Percentiles rank a stretch among this genome's conserved stretches.
These are phyloP conservation scores for Andricus quercusramuli DNA, from an alignment of 2,888 invertebrate genomes.

Conservation along the genomic window DNA sequence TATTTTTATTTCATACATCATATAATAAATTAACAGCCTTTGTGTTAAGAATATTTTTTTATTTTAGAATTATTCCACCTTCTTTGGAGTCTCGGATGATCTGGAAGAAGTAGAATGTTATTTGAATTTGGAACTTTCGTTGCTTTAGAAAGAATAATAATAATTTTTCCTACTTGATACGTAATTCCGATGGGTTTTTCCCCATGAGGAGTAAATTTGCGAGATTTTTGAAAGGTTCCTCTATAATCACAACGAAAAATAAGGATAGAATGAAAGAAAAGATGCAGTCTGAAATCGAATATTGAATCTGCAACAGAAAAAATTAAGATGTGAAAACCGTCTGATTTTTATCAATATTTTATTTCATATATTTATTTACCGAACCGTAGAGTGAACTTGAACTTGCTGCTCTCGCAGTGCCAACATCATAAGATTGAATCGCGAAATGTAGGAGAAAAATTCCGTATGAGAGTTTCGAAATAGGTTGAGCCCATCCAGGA, in stretches of 20 bases:
- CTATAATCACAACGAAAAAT: background rate
- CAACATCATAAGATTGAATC: slow-evolving; percentile 63
- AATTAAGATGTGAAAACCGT: background rate
- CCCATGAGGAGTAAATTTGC: slow-evolving; percentile 9
- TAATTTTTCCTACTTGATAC: background rate
- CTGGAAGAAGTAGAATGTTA: slow-evolving; percentile 8
- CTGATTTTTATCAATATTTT: background rate
- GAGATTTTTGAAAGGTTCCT: slow-evolving; percentile 19
- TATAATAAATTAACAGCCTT: slow-evolving; percentile 10
- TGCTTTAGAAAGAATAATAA: background rate
- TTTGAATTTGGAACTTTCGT: background rate
- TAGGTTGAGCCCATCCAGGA: slow-evolving; percentile 66
- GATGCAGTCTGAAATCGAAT: background rate
- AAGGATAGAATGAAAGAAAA: background rate
- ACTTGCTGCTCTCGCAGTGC: slow-evolving; percentile 59
- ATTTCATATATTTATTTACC: slow-evolving; percentile 52
- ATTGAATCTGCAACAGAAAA: background rate
- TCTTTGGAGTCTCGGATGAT: background rate
- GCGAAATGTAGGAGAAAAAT: slow-evolving; percentile 65
- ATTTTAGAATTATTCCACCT: slow-evolving; percentile 21
- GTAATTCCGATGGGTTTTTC: background rate
- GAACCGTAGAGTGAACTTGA: slow-evolving; percentile 58
- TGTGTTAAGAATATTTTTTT: background rate
- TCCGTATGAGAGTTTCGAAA: slow-evolving; percentile 66
- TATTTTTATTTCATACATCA: background rate